phyloP scores from a whole-genome alignment of 1,140 invertebrate genomes.

The Drosophila sturtevanti region DNA sequence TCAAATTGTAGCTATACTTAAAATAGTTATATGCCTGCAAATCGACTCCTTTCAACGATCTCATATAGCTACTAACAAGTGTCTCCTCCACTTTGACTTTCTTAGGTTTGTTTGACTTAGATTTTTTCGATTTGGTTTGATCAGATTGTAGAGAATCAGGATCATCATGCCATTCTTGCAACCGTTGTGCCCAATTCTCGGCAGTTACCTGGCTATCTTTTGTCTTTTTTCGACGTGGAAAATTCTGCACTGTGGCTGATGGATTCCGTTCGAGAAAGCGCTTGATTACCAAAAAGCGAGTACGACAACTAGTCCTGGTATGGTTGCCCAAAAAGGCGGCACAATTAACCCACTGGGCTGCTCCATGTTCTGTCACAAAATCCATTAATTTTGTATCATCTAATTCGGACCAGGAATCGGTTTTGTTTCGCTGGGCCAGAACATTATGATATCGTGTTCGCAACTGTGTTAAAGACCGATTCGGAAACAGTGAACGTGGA shows the following conservation, averaged over 20 bases:
- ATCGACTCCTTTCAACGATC: constrained; percentile 23
- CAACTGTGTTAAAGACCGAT: constrained; percentile 84
- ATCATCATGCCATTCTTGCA: constrained; percentile 53
- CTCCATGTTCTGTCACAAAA: constrained; percentile 76
- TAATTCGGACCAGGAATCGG: constrained; percentile 83
- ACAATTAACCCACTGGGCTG: constrained; percentile 83
- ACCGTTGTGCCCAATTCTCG: constrained; percentile 70
- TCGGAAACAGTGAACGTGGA: constrained; percentile 83
- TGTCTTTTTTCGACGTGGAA: constrained; percentile 55
- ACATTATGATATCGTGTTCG: constrained; percentile 84
- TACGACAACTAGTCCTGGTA: constrained; percentile 83
- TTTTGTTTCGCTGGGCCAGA: constrained; percentile 74
- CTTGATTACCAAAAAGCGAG: constrained; percentile 82
- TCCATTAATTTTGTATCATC: constrained; percentile 83
- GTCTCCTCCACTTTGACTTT: neutral
- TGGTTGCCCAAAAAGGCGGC: constrained; percentile 81
- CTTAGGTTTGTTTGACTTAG: neutral
- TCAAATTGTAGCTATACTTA: constrained; percentile 69
- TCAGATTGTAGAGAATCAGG: constrained; percentile 22
- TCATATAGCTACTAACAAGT: neutral
- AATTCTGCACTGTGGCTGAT: constrained; percentile 56
- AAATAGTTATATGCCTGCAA: constrained; percentile 53
- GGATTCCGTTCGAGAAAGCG: constrained; percentile 79
- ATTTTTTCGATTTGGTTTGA: neutral
- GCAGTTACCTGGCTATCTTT: constrained; percentile 41